Conservation (phyloP, 2,888 invertebrate genomes). For the Heliconius charithonia region DNA sequence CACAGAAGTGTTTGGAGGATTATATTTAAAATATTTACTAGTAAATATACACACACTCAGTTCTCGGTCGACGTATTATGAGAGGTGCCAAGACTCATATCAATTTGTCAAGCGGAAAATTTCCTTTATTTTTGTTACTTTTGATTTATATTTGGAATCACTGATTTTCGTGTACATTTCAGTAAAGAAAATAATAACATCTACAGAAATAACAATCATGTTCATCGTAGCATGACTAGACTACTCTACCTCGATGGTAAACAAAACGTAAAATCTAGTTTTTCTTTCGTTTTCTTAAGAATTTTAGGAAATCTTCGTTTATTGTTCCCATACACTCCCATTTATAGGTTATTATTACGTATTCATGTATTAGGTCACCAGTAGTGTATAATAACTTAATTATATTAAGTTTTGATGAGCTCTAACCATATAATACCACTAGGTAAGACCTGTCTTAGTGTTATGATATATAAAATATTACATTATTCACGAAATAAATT, state of each 20-base stretch:
- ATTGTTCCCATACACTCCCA: neutral
- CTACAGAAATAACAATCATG: neutral
- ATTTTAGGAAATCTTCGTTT: neutral
- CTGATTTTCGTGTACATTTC: neutral
- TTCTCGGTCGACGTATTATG: neutral
- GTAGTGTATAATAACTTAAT: neutral
- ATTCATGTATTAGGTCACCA: neutral
- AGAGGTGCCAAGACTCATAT: slow-evolving; percentile 13
- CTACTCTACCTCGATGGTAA: neutral
- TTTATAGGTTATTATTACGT: neutral
- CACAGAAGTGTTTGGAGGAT: neutral
- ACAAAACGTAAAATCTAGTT: neutral
- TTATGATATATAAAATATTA: neutral
- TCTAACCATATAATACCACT: neutral
- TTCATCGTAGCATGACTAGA: neutral
- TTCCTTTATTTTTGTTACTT: neutral
- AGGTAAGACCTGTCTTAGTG: neutral
- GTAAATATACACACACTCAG: neutral
- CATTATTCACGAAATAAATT: no score
- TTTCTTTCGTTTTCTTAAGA: neutral
- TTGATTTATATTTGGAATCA: neutral
- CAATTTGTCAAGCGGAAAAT: slow-evolving; percentile 3
- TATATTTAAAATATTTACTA: slow-evolving; percentile 5
- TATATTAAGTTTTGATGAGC: neutral
- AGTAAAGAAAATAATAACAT: neutral